phyloP scores from a whole-genome alignment of 2,797 vertebrate species.

The Gymnothorax javanicus region DNA sequence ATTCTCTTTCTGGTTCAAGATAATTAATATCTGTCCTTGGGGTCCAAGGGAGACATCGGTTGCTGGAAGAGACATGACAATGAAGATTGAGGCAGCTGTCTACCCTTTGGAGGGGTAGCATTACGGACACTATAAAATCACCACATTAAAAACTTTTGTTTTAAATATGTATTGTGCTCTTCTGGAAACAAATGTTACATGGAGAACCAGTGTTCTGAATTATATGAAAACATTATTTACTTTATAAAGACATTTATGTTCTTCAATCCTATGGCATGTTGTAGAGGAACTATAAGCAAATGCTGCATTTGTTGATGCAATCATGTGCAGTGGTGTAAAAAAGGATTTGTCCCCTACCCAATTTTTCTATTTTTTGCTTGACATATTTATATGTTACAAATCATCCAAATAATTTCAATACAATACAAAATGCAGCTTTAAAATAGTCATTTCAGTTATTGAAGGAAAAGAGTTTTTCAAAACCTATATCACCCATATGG shows the following conservation, averaged over 20 bases:
- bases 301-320: neutral
- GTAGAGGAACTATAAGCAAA: neutral
- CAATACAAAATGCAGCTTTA: too few relatives aligned
- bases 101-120: neutral
- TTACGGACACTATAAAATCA: neutral
- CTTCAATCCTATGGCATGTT: neutral
- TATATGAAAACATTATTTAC: neutral
- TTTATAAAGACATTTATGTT: neutral
- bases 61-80: slow-evolving; percentile 2
- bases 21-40: neutral
- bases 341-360: too few relatives aligned
- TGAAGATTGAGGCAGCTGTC: slow-evolving; percentile 1
- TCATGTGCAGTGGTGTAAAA: neutral
- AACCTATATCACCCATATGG: too few relatives aligned
- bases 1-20: slow-evolving; percentile 13
- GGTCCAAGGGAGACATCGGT: neutral
- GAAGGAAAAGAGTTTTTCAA: too few relatives aligned
- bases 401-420: too few relatives aligned
- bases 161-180: neutral
- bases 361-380: too few relatives aligned
- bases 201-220: neutral
- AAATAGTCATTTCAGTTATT: too few relatives aligned
- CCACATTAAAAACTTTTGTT: neutral
- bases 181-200: neutral
- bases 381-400: too few relatives aligned